phyloP scores from a whole-genome alignment of 2,888 invertebrate species.

The Neuroscelio doddi region DNA sequence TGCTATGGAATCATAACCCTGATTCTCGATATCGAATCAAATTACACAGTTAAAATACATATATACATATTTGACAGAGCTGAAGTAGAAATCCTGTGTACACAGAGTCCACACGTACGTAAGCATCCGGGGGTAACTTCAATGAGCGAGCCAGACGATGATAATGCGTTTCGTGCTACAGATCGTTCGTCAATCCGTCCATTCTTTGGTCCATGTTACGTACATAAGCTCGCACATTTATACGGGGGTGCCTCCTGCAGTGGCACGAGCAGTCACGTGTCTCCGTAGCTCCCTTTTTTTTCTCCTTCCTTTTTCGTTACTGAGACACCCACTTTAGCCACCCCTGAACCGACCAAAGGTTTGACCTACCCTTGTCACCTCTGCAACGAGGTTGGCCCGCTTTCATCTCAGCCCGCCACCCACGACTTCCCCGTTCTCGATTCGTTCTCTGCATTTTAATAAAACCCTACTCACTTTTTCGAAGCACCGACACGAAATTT shows the following conservation, averaged over 20 bases:
- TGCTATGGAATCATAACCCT: constrained; percentile 68
- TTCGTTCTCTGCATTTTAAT: constrained; percentile 28
- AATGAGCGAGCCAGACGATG: constrained; percentile 36
- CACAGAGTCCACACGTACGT: constrained; percentile 3
- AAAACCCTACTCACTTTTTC: constrained; percentile 23
- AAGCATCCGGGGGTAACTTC: constrained; percentile 3
- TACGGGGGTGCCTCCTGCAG: constrained; percentile 46
- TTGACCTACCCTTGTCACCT: constrained; percentile 63
- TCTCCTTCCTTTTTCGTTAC: constrained; percentile 56
- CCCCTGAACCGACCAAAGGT: constrained; percentile 47
- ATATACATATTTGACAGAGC: not conserved
- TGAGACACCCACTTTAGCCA: constrained; percentile 68
- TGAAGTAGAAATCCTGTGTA: not conserved
- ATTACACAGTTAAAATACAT: constrained; percentile 62
- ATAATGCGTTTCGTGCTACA: constrained; percentile 59
- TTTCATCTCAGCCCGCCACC: constrained; percentile 48
- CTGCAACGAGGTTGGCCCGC: constrained; percentile 53
- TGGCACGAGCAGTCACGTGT: constrained; percentile 67
- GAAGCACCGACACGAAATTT: no score
- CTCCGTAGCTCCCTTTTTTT: constrained; percentile 49
- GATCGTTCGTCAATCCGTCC: constrained; percentile 59
- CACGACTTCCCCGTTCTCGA: not conserved
- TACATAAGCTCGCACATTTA: constrained; percentile 42
- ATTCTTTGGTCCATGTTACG: constrained; percentile 23
- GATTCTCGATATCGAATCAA: constrained; percentile 69